These are phyloP conservation scores for Elaphurus davidianus DNA, from an alignment of 2,113 vertebrate genomes.

Conservation along the genomic window DNA sequence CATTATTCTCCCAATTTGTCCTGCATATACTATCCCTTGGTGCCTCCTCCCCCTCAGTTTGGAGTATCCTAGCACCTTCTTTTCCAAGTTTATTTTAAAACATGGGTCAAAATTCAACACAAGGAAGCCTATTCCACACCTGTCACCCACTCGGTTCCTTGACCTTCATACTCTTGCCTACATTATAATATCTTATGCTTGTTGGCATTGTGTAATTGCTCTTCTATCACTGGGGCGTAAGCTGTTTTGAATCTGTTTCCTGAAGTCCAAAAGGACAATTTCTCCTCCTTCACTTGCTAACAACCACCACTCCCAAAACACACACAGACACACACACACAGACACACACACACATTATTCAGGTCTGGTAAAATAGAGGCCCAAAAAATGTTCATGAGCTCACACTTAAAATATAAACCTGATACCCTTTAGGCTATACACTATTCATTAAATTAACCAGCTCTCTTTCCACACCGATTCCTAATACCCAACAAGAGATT, in stretches of 20 bases:
- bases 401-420: neutral
- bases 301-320: neutral
- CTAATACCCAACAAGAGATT: neutral
- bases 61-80: neutral
- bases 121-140: neutral
- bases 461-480: neutral
- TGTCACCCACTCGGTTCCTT: neutral
- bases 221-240: neutral
- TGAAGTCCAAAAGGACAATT: constrained; percentile 18
- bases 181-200: neutral
- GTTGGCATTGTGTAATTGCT: neutral
- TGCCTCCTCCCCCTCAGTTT: neutral
- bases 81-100: constrained; percentile 13
- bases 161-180: neutral
- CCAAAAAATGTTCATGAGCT: neutral
- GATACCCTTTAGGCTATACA: neutral
- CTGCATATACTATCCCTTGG: neutral
- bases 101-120: neutral
- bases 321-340: neutral
- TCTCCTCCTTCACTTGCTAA: neutral
- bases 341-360: neutral
- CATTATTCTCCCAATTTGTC: neutral
- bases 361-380: neutral
- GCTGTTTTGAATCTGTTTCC: neutral
- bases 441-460: neutral